Evolutionary conservation across 2,888 invertebrate genomes (phyloP).

Genomic region (Pandemis cinnamomeana): DNA sequence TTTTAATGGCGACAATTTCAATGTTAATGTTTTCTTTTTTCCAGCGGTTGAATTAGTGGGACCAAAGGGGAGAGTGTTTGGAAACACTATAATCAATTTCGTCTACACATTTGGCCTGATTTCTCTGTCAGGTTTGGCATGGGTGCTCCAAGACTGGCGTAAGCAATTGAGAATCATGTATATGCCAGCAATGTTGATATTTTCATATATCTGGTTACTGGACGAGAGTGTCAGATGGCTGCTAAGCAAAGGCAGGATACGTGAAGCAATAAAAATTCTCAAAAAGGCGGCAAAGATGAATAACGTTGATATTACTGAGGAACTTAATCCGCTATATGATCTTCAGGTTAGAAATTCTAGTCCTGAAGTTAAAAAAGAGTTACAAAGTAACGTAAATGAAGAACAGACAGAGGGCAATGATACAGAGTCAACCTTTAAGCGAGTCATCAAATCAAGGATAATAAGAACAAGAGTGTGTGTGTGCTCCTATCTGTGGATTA

Average conservation of each 20-base stretch:
- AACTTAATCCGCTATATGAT: constrained; percentile 69
- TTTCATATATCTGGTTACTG: constrained; percentile 88
- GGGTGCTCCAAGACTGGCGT: constrained; percentile 89
- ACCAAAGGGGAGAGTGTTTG: constrained; percentile 89
- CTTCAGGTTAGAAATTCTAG: constrained; percentile 51
- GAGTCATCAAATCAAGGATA: constrained; percentile 82
- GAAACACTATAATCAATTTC: constrained; percentile 88
- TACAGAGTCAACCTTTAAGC: constrained; percentile 58
- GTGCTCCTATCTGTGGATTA: constrained; percentile 91
- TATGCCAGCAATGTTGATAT: constrained; percentile 87
- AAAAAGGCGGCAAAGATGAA: constrained; percentile 88
- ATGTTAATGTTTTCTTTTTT: constrained; percentile 48
- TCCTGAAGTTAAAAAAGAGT: constrained; percentile 45
- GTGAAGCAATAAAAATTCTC: constrained; percentile 86
- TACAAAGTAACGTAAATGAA: constrained; percentile 41
- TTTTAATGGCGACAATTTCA: too few species aligned
- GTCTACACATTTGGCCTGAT: constrained; percentile 90
- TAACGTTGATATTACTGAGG: constrained; percentile 75
- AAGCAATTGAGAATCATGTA: constrained; percentile 87
- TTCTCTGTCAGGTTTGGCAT: constrained; percentile 87
- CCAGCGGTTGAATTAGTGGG: constrained; percentile 92
- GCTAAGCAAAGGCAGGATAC: constrained; percentile 86
- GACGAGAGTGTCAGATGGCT: constrained; percentile 92
- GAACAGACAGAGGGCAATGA: constrained; percentile 46
- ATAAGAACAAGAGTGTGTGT: constrained; percentile 84